Evolutionary conservation across 1,140 invertebrate species (phyloP), one percentile per base, ranked within the genome.

Genomic region (Brachionus angularis): DNA sequence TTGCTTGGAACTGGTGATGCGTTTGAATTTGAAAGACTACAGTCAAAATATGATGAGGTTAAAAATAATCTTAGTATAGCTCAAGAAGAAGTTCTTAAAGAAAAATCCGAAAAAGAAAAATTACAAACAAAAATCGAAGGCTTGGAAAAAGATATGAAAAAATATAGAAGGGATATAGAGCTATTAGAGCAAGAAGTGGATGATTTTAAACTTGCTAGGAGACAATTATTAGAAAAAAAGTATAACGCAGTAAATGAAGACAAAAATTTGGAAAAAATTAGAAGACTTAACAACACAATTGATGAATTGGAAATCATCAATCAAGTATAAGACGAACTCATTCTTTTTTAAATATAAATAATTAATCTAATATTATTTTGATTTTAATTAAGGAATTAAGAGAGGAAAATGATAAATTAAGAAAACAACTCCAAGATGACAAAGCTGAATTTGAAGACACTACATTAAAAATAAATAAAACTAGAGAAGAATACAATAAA

Each of bases 81-180:
- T n/a, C 12, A 39, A 21, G 53, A 58, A 12, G 39, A 58, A 21
- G 12, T 39, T 5, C 39, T 58, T 39, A 18, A 29, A 2, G 53
- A 58, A 58, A 58, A 58, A 16, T 36, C 53, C 0, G 53, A 58
- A 58, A 58, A 58, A 58, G 53, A 58, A 5, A n/a, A n/a, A n/a
- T n/a, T n/a, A n/a, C n/a, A n/a, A n/a, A n/a, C n/a, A n/a, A n/a
- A n/a, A n/a, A n/a, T n/a, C n/a, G n/a, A n/a, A n/a, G n/a, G n/a
- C n/a, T n/a, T n/a, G n/a, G n/a, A n/a, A n/a, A n/a, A n/a, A n/a
- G n/a, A n/a, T n/a, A n/a, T n/a, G n/a, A n/a, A n/a, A n/a, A n/a
- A n/a, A n/a, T n/a, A n/a, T n/a, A n/a, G n/a, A 58, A 58, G 36
- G 53, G 36, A 39, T n/a, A 21, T 10, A 31, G 27, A 23, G 4